Base-by-base conservation (phyloP, 2,113 vertebrate genomes). In the Heliornis fulica region DNA sequence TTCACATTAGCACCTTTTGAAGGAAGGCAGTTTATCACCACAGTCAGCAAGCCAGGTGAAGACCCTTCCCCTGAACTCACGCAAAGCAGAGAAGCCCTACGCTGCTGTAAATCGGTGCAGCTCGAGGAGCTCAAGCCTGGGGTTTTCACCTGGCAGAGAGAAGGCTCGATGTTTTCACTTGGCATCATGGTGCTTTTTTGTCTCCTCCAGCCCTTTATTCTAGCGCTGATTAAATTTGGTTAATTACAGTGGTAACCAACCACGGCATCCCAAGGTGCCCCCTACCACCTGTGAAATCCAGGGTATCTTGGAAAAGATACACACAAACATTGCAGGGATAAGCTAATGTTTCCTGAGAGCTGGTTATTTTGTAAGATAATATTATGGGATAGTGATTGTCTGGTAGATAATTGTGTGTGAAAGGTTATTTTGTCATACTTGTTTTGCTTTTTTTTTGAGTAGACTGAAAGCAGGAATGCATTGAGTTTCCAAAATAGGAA, bases 321-420 rank as follows among this genome's bases (percentile, higher is more conserved):
- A 32, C 8, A 54, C 21, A 87, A 16, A 74, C 34, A 57, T 91
- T 72, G 38, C 69, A 82, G 76, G 72, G 41, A 65, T 60, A 83
- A 92, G 31, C 15, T 77, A 94, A 80, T 90, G 75, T 92, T 94
- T 64, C 81, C 72, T 66, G 81, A 93, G 81, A 96, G 48, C 19
- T 78, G 69, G 79, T 75, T 94, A 92, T 93, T 92, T 87, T 83
- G 43, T 92, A 71, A 83, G 87, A 94, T 91, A 95, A 94, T 89
- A 91, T 93, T 93, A 83, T 91, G 87, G 87, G 89, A 75, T 94
- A 74, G 76, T 92, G 91, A 95, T 90, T 94, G 75, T 50, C 79
- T 88, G 60, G 48, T 84, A 87, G 80, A 96, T 90, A 95, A 95
- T 92, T 89, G 57, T 72, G 87, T 95, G 61, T 95, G 87, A 96